Evolutionary conservation across 1,140 invertebrate genomes (phyloP), one percentile per base, ranked within the genome.

Genomic region (Mizuhopecten yessoensis): DNA sequence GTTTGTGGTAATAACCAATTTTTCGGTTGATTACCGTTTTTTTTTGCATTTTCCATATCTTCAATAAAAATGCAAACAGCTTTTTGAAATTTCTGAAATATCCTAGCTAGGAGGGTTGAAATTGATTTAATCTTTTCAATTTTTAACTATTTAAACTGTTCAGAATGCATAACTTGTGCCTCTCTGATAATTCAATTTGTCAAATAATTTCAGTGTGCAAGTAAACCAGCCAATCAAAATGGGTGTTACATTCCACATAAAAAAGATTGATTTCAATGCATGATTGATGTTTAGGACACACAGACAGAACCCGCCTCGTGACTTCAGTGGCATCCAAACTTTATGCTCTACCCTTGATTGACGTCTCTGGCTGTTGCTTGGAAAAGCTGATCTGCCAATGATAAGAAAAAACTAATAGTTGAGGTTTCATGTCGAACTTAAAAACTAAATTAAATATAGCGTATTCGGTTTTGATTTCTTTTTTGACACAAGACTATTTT

Each of bases 391-490:
- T 75, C 23, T 29, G 5, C 5, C 5, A 9, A n/a, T 9, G 57
- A 75, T 75, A 75, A 75, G 23, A 20, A 23, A 57, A 57, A 57
- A 45, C n/a, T 75, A 75, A 75, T 75, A n/a, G 57, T 29, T 75
- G 57, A 75, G 57, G 57, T 75, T 75, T 75, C 57, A 75, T 75
- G 57, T 75, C 17, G 5, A 75, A 75, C 57, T 75, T n/a, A 75
- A 75, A 75, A 75, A 75, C 57, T 29, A 29, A 75, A 75, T 75
- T 75, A 75, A n/a, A 29, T 75, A n/a, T 29, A 75, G 57, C 23
- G 57, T n/a, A 29, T 75, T 75, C 29, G 57, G 57, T 75, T 75
- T 75, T 75, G 57, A 75, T 75, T 75, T 75, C 57, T 75, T 75
- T 75, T 75, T 75, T n/a, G n/a, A 75, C 23, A 75, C 57, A 75